Evolutionary conservation across 2,113 vertebrate species (phyloP).

Genomic region (Entelurus aequoreus): DNA sequence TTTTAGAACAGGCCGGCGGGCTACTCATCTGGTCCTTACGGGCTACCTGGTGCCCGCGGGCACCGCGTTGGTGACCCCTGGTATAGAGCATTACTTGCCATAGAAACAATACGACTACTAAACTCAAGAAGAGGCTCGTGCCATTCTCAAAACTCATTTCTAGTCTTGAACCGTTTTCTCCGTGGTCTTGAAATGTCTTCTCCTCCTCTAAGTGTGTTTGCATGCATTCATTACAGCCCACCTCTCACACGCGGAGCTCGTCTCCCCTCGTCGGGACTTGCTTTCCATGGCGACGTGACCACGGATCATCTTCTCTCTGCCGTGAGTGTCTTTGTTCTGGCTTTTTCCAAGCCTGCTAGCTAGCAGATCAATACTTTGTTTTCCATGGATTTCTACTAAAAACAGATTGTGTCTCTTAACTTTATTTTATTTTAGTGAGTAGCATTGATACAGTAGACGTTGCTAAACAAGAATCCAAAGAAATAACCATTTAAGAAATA

Average conservation of each 20-base stretch:
- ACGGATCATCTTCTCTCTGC: conserved; percentile 25
- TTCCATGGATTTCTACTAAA: neutral
- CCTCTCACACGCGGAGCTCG: neutral
- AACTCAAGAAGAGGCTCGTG: too few species aligned
- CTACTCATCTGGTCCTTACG: too few species aligned
- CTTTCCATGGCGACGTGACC: conserved; percentile 26
- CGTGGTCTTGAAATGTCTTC: too few species aligned
- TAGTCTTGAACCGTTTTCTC: too few species aligned
- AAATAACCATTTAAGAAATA: too few species aligned
- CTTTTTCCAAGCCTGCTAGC: neutral
- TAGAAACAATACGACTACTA: too few species aligned
- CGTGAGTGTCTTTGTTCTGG: conserved; percentile 47
- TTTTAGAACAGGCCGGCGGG: too few species aligned
- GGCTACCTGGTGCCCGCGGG: too few species aligned
- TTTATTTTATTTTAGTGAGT: neutral
- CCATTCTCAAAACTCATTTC: too few species aligned
- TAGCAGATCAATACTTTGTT: neutral
- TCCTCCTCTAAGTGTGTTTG: conserved; percentile 22
- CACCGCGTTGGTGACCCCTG: too few species aligned
- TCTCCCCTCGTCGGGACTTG: conserved; percentile 20
- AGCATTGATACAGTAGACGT: neutral
- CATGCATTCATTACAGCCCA: conserved; percentile 35
- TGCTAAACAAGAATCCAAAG: neutral
- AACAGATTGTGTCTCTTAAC: neutral
- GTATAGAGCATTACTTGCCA: too few species aligned